Percentiles rank a stretch among this genome's conserved stretches.
These are phyloP conservation scores for Ophonus ardosiacus DNA, from an alignment of 2,888 invertebrate genomes.

Conservation along the genomic window DNA sequence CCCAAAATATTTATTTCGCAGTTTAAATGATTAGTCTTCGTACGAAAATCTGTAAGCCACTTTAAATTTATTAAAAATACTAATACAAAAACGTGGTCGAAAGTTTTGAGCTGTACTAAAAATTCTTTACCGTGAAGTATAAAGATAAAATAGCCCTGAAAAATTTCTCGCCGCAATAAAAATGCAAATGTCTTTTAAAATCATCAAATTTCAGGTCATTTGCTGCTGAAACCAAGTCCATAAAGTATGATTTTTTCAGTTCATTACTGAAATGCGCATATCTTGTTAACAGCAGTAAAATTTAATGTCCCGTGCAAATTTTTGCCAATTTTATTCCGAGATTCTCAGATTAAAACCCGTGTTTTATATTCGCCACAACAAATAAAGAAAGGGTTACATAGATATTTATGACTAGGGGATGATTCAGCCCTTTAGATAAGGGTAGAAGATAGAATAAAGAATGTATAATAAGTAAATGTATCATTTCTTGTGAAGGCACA, in stretches of 20 bases:
- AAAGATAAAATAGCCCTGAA: not conserved
- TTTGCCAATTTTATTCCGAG: conserved; percentile 62
- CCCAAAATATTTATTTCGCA: too few relatives aligned
- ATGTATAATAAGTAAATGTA: too few relatives aligned
- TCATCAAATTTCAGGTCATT: conserved; percentile 42
- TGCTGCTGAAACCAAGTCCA: conserved; percentile 24
- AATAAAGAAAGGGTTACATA: conserved; percentile 53
- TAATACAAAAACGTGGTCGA: too few relatives aligned
- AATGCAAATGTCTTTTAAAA: conserved; percentile 49
- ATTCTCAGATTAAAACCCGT: conserved; percentile 38
- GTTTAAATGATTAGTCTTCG: too few relatives aligned
- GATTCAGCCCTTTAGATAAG: too few relatives aligned
- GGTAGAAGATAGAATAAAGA: too few relatives aligned
- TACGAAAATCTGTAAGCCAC: too few relatives aligned
- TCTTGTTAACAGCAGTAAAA: conserved; percentile 58
- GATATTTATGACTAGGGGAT: too few relatives aligned
- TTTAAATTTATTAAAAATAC: too few relatives aligned
- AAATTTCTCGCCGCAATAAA: conserved; percentile 36
- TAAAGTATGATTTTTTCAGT: conserved; percentile 54
- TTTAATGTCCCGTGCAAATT: conserved; percentile 61
- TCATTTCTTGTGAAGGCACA: too few relatives aligned
- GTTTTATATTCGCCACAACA: conserved; percentile 53
- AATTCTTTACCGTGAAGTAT: not conserved
- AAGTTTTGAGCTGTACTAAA: too few relatives aligned
- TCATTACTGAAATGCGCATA: conserved; percentile 31